Conservation (phyloP, 1,140 invertebrate genomes). For the Trissolcus basalis region DNA sequence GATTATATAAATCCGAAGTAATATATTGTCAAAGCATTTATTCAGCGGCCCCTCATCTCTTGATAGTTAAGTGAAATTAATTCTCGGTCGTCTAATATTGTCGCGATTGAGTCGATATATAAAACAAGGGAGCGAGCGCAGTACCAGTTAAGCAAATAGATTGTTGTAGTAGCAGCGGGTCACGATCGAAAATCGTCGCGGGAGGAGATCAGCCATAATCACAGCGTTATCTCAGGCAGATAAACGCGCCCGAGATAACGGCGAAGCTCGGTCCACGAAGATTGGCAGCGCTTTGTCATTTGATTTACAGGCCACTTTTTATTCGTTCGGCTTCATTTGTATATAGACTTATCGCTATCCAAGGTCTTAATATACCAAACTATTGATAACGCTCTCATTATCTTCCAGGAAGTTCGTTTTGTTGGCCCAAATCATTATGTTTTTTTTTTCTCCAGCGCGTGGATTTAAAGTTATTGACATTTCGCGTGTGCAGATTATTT, state of each 20-base stretch:
- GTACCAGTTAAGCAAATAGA: slow-evolving; percentile 72
- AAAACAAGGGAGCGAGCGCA: slow-evolving; percentile 48
- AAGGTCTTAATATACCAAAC: slow-evolving; percentile 21
- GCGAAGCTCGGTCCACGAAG: slow-evolving; percentile 36
- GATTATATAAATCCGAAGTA: not conserved
- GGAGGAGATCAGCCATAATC: slow-evolving; percentile 62
- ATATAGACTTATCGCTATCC: slow-evolving; percentile 25
- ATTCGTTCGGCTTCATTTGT: slow-evolving; percentile 34
- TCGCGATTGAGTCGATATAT: slow-evolving; percentile 49
- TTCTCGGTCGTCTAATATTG: slow-evolving; percentile 67
- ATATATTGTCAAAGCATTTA: slow-evolving; percentile 25
- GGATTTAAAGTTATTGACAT: slow-evolving; percentile 4
- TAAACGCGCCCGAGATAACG: slow-evolving; percentile 61
- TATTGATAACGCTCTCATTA: slow-evolving; percentile 35
- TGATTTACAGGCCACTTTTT: slow-evolving; percentile 37
- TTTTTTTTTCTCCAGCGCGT: too few species aligned
- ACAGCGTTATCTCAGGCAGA: slow-evolving; percentile 66
- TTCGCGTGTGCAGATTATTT: slow-evolving; percentile 8
- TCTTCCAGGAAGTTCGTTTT: slow-evolving; percentile 36
- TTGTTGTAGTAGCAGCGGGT: slow-evolving; percentile 43
- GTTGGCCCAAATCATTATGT: slow-evolving; percentile 1
- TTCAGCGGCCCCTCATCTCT: slow-evolving; percentile 8
- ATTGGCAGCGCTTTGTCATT: slow-evolving; percentile 43
- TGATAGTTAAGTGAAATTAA: slow-evolving; percentile 66
- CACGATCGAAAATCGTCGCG: slow-evolving; percentile 70